These are phyloP conservation scores for Himalopsyche tibetana DNA, from an alignment of 2,888 invertebrate species.

Conservation along the genomic window DNA sequence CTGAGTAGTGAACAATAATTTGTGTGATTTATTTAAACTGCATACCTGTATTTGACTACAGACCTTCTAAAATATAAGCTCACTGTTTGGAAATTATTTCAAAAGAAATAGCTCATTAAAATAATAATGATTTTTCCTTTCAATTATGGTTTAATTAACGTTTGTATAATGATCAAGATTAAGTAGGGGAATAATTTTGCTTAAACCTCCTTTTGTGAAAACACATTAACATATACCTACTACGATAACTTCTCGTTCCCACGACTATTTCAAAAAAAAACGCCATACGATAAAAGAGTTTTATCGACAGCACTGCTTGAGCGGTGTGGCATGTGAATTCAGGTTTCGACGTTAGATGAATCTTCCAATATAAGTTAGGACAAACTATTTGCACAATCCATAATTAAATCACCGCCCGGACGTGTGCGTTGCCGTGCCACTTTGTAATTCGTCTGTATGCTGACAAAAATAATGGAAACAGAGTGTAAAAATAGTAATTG, in stretches of 20 bases:
- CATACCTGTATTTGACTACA: no score
- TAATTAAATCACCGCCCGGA: conserved; percentile 60
- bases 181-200: background rate
- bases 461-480: conserved; percentile 27
- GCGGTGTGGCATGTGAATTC: conserved; percentile 45
- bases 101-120: no score
- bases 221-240: background rate
- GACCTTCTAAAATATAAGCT: no score
- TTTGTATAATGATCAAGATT: background rate
- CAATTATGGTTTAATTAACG: background rate
- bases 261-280: conserved; percentile 7
- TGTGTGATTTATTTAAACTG: no score
- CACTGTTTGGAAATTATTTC: no score
- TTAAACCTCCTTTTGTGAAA: background rate
- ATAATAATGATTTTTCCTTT: no score
- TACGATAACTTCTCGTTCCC: background rate
- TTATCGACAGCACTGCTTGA: background rate
- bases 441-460: background rate
- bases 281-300: background rate
- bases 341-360: conserved; percentile 52
- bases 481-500: conserved; percentile 12
- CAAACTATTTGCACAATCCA: conserved; percentile 63
- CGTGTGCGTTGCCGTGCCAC: conserved; percentile 47
- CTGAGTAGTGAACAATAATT: no score
- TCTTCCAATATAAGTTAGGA: conserved; percentile 64